Base-by-base conservation (phyloP, 2,113 vertebrate species). In the Oncorhynchus masou region DNA sequence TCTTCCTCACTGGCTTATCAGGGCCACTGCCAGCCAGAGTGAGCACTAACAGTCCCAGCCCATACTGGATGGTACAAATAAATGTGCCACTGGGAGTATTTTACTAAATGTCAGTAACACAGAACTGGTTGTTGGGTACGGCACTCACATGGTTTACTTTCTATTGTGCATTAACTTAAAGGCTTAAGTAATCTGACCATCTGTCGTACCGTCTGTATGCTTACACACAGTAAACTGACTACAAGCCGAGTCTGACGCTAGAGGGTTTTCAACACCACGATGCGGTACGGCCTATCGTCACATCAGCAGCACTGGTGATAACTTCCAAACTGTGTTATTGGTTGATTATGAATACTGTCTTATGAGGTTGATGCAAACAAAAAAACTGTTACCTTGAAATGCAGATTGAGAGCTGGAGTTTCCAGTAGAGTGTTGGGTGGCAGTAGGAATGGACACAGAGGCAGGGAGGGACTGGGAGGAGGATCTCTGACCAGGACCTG, bases 351-450 rank as follows among this genome's bases (percentile, higher is more conserved):
- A 59, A 82, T 9, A 67, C 65, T 67, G 27, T 31, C 27, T 73
- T 70, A 74, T 31, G 34, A 25, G 74, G 74, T 31, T 20, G 49
- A 74, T 82, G 64, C 67, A 48, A 73, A 84, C 81, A 68, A 87
- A 87, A 78, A 78, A 84, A 20, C 57, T 84, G 85, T 94, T 94
- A 94, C 94, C 94, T 94, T 94, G 92, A 79, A 91, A 90, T 80
- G 93, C 79, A 88, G 93, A 83, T 86, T 90, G 91, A 92, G 95
- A 93, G 90, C 90, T 94, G 94, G 90, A 94, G 94, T 89, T 95
- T 95, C 90, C 89, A 93, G 91, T 85, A 90, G 92, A 92, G 83
- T 90, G 88, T 76, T 91, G 88, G 79, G 88, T 85, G 89, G 88
- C 88, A 90, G 90, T 86, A 79, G 87, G 83, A 86, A 87, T 76